Conservation (phyloP, 2,888 invertebrate genomes). For the Pantelozetes paolii region DNA sequence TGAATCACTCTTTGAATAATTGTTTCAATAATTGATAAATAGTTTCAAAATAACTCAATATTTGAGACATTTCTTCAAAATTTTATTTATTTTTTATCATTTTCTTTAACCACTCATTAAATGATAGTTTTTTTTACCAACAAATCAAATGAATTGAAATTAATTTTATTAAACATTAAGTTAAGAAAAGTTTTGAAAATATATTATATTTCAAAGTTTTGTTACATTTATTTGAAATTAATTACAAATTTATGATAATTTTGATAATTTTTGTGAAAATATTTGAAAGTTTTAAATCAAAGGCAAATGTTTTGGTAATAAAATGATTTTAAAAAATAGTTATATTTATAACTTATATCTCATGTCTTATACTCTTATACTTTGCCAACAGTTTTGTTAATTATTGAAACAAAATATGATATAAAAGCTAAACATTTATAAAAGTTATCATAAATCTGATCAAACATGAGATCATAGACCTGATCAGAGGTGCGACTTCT, state of each 20-base stretch:
- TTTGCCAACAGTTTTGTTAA: slow-evolving; percentile 31
- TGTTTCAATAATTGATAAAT: no score
- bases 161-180: no score
- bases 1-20: no score
- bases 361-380: no score
- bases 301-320: neutral
- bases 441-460: slow-evolving; percentile 32
- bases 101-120: no score
- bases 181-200: neutral
- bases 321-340: neutral
- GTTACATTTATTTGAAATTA: neutral
- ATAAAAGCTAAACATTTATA: neutral
- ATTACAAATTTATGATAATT: slow-evolving; percentile 17
- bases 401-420: neutral
- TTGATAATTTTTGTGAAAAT: neutral
- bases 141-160: no score
- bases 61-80: no score
- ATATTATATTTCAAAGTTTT: neutral
- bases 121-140: no score
- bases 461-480: slow-evolving; percentile 30
- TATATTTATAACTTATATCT: no score
- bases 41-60: no score
- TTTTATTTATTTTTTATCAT: no score
- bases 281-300: neutral
- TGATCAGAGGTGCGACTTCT: slow-evolving; percentile 33